Evolutionary conservation across 1,140 invertebrate genomes (phyloP).

Genomic region (Drosophila lacertosa): DNA sequence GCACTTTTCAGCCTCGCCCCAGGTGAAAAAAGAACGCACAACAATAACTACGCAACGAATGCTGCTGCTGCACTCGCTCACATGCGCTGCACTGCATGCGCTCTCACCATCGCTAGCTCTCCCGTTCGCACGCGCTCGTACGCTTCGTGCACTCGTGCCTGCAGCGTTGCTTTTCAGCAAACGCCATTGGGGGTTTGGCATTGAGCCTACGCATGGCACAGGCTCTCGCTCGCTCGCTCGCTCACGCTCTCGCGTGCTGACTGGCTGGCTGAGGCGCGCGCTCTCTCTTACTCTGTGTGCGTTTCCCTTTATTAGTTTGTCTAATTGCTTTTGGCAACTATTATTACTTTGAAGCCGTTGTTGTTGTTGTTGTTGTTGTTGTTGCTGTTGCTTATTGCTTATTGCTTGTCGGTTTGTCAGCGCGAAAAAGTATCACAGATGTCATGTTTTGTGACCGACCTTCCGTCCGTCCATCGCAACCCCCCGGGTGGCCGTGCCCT

Average conservation of each 20-base stretch:
- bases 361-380: conserved; percentile 41
- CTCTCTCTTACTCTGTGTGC: conserved; percentile 28
- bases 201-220: conserved; percentile 56
- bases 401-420: conserved; percentile 54
- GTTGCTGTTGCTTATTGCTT: conserved; percentile 33
- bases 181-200: conserved; percentile 78
- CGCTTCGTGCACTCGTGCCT: conserved; percentile 60
- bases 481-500: conserved; percentile 37
- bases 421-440: conserved; percentile 73
- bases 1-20: conserved; percentile 38
- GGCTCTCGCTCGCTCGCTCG: conserved; percentile 15
- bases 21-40: conserved; percentile 38
- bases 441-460: conserved; percentile 48
- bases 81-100: neutral
- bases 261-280: conserved; percentile 8
- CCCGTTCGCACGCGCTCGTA: conserved; percentile 5
- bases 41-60: conserved; percentile 17
- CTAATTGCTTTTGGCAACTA: conserved; percentile 81
- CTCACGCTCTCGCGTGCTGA: conserved; percentile 17
- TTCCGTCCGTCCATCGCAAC: neutral
- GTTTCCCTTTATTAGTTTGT: conserved; percentile 80
- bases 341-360: conserved; percentile 60
- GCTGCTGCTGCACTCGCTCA: conserved; percentile 36
- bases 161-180: conserved; percentile 56
- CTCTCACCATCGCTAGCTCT: conserved; percentile 1